A percentile compares a stretch with the other conserved stretches of the same genome.
These are phyloP conservation scores for Dendrocincla tyrannina DNA, from an alignment of 2,797 vertebrate species.

Conservation along the genomic window DNA sequence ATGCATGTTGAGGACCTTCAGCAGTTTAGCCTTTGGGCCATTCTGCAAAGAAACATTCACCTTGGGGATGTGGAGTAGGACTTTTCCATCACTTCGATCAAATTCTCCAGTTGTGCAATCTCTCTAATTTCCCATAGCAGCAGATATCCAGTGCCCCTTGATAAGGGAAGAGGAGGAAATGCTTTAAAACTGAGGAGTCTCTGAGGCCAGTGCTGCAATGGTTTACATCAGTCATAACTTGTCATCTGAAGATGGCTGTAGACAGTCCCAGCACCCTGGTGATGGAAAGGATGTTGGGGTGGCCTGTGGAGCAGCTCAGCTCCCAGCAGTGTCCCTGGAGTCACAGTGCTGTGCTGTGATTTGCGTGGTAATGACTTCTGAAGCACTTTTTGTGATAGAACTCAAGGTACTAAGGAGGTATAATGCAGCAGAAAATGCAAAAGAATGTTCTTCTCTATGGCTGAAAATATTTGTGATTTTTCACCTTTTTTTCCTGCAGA, in stretches of 20 bases:
- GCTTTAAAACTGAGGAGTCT: background rate
- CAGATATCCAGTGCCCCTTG: background rate
- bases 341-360: background rate
- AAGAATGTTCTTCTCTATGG: background rate
- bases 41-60: background rate
- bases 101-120: background rate
- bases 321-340: background rate
- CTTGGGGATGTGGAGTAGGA: background rate
- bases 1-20: background rate
- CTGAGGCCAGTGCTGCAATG: background rate
- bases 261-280: background rate
- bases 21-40: background rate
- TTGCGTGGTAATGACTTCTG: background rate
- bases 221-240: background rate
- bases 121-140: background rate
- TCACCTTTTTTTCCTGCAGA: constrained; percentile 71
- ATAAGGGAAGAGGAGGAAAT: background rate
- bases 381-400: background rate
- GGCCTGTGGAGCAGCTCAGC: background rate
- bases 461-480: background rate
- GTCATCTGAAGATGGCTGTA: background rate
- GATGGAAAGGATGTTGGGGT: background rate
- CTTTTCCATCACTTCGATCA: background rate
- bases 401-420: background rate
- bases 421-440: background rate